Percentiles rank a stretch among this genome's conserved stretches.
Evolutionary conservation across 2,797 vertebrate genomes (phyloP).

Genomic region (Tadarida brasiliensis): DNA sequence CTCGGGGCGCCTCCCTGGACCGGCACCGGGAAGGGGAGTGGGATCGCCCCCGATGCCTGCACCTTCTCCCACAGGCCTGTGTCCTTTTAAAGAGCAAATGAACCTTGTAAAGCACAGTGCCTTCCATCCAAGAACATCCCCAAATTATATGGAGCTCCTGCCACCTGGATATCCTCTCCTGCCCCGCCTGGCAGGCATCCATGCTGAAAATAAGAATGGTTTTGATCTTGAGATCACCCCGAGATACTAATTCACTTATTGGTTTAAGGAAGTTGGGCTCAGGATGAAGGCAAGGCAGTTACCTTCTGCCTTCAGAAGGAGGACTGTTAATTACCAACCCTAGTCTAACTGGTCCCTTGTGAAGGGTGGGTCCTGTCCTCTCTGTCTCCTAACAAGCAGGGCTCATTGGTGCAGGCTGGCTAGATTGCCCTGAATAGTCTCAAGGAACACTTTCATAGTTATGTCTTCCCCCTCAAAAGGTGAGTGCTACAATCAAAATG

Average conservation of each 20-base stretch:
- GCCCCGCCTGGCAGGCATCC: no score
- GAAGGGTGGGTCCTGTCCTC: accelerated
- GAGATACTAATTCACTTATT: not conserved
- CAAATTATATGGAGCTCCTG: not conserved
- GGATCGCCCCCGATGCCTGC: not conserved
- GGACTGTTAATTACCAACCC: no score
- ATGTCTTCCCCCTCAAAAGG: not conserved
- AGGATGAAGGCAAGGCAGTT: not conserved
- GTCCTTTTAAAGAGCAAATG: not conserved
- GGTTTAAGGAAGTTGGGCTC: not conserved
- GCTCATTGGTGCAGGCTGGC: accelerated
- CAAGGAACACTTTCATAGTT: not conserved
- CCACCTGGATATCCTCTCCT: not conserved
- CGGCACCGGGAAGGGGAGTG: no score
- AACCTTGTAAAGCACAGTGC: accelerated
- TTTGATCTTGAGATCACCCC: not conserved
- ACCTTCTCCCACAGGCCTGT: accelerated
- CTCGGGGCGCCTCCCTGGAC: not conserved
- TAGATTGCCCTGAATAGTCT: not conserved
- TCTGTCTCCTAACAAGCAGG: not conserved
- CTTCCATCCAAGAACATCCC: not conserved
- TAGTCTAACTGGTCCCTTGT: no score
- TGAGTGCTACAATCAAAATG: not conserved
- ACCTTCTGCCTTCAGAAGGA: not conserved
- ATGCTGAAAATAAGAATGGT: not conserved